Evolutionary conservation across 2,888 invertebrate species (phyloP).

Genomic region (Kryphioiulus occultus): DNA sequence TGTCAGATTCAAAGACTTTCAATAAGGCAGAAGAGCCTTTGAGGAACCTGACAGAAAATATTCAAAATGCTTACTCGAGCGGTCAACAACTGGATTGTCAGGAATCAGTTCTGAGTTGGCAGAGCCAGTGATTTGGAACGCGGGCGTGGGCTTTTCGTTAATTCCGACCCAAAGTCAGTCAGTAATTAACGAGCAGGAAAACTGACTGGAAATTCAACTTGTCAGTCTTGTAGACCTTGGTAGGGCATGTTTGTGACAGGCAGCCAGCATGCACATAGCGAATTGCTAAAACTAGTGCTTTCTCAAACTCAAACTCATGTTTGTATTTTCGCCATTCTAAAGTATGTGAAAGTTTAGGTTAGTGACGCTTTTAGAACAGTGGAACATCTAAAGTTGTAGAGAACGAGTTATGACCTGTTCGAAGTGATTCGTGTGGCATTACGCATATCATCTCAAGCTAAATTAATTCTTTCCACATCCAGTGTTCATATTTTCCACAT

Average conservation of each 20-base stretch:
- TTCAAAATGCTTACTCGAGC: neutral
- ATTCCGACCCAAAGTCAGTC: neutral
- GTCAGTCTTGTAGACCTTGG: neutral
- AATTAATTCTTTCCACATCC: no score
- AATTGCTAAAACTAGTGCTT: no score
- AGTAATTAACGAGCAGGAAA: neutral
- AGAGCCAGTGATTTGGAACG: neutral
- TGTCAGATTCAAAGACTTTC: conserved; percentile 14
- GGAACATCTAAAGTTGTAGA: no score
- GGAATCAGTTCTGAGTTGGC: no score
- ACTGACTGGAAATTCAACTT: conserved; percentile 16
- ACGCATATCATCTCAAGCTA: no score
- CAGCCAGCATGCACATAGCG: neutral
- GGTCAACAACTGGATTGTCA: neutral
- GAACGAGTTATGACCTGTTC: no score
- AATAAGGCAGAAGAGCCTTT: neutral
- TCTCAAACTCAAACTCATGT: no score
- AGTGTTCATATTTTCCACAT: no score
- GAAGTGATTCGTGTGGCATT: no score
- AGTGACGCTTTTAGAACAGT: no score
- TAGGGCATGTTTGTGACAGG: neutral
- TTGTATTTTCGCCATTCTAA: no score
- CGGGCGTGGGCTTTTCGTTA: neutral
- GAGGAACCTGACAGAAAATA: neutral
- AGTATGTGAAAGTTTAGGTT: no score